Base-by-base conservation (phyloP, 1,140 invertebrate genomes). In the Diabrotica virgifera region DNA sequence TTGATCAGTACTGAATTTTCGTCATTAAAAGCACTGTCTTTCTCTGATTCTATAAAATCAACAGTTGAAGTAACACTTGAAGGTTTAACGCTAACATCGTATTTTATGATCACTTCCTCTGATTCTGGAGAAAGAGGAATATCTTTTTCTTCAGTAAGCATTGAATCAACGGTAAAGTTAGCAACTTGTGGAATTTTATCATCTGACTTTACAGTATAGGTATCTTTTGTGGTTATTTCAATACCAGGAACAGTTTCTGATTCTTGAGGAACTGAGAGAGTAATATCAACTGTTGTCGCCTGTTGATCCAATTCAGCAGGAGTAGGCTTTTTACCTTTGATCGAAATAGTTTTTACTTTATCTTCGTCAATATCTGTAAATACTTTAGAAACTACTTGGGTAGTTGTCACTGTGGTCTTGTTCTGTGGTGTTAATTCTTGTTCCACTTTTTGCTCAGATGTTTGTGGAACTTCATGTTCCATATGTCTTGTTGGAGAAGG, bases 291-390 rank as follows among this genome's bases (percentile, higher is more conserved):
- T 54, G 58, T 50, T 59, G 36, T 5, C 14, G 6, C 9, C 1
- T 60, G 38, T 13, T n/a, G 12, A 24, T 13, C 13, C n/a, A 35
- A 13, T 5, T 50, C 14, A 6, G 52, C 8, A 10, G 51, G 8
- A 14, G 35, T 40, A 13, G 35, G 36, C 40, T 55, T 54, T 14
- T 62, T 62, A 6, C 11, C 7, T 54, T 12, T 36, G 37, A 14
- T 62, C 36, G 24, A 5, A 3, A 66, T 53, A 40, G 70, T 64
- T 13, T 68, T 69, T 8, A 75, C 62, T 61, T 72, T 72, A 37
- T 72, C 70, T 61, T 73, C 65, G 59, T 70, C 67, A 7, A 77
- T 62, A 64, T 76, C 73, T 5, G 75, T 77, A 6, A 74, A 66
- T 51, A 76, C 65, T 67, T 75, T 75, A 36, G 70, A 68, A 8